These are phyloP conservation scores for Peromyscus nudipes DNA, from an alignment of 2,797 vertebrate genomes.

Conservation along the genomic window DNA sequence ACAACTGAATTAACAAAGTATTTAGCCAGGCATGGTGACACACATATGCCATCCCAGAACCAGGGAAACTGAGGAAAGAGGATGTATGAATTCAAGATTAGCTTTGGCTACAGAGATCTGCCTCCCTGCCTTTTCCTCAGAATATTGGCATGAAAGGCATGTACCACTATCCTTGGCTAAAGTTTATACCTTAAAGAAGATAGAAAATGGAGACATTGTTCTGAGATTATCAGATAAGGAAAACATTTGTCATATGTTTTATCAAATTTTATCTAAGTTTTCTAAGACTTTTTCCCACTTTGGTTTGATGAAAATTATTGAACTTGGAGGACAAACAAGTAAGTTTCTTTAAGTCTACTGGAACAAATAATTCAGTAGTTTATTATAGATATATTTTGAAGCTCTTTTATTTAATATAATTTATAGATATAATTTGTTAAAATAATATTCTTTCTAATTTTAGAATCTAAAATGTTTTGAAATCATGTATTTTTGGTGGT, in stretches of 20 bases:
- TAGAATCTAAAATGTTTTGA: slow-evolving; percentile 14
- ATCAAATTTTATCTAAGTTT: slow-evolving; percentile 44
- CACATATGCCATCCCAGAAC: not conserved
- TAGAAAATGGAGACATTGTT: not conserved
- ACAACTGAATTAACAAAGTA: not conserved
- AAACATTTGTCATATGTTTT: slow-evolving; percentile 25
- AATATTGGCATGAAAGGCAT: not conserved
- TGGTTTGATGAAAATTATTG: slow-evolving; percentile 46
- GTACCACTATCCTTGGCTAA: not conserved
- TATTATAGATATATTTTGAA: slow-evolving; percentile 28
- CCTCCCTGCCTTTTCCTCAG: not conserved
- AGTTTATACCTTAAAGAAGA: not conserved
- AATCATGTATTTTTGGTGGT: not conserved
- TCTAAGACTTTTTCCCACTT: not conserved
- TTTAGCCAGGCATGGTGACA: not conserved
- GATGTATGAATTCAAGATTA: not conserved
- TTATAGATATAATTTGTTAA: not conserved
- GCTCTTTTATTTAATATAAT: slow-evolving; percentile 39
- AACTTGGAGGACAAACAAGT: not conserved
- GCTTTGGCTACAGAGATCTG: not conserved
- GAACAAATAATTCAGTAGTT: not conserved
- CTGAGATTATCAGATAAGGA: slow-evolving; percentile 44
- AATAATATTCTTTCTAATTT: not conserved
- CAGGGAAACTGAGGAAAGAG: not conserved
- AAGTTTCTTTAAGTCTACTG: not conserved